phyloP scores from a whole-genome alignment of 2,797 vertebrate species.

The Esox masquinongy region DNA sequence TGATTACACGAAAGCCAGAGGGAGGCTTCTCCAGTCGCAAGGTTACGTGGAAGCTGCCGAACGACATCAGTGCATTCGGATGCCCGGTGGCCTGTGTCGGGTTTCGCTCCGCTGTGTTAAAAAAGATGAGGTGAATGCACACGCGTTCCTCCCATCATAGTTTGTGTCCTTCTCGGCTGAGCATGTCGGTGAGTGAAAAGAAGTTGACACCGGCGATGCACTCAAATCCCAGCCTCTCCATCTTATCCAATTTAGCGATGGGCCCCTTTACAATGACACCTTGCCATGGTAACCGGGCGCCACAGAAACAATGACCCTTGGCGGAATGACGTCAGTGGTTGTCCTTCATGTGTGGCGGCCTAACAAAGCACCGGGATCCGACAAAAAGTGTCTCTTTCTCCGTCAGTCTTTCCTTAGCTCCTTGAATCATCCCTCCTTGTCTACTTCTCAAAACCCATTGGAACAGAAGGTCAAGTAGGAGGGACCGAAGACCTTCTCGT shows the following conservation, averaged over 20 bases:
- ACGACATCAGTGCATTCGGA: conserved; percentile 32
- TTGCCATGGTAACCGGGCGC: conserved; percentile 72
- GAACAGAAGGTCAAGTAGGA: not conserved
- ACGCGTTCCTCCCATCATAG: conserved; percentile 39
- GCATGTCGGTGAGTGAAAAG: conserved; percentile 57
- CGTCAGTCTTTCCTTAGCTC: not conserved
- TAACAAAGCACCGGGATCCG: conserved; percentile 57
- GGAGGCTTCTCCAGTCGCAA: conserved; percentile 46
- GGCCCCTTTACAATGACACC: conserved; percentile 55
- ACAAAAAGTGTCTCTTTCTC: conserved; percentile 1
- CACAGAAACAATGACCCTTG: conserved; percentile 36
- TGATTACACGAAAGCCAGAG: conserved; percentile 31
- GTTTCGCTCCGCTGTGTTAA: conserved; percentile 46
- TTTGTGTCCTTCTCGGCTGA: conserved; percentile 17
- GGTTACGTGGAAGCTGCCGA: conserved; percentile 48
- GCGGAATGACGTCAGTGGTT: conserved; percentile 65
- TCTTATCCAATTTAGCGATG: conserved; percentile 57
- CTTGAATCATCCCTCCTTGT: not conserved
- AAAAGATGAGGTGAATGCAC: conserved; percentile 43
- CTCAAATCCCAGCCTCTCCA: conserved; percentile 16
- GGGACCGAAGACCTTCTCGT: not conserved
- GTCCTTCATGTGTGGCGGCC: conserved; percentile 62
- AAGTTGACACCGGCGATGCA: conserved; percentile 48
- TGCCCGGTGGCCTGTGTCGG: conserved; percentile 27
- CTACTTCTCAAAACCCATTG: not conserved